These are phyloP conservation scores for Uria lomvia DNA, from an alignment of 2,113 vertebrate genomes.

Conservation along the genomic window DNA sequence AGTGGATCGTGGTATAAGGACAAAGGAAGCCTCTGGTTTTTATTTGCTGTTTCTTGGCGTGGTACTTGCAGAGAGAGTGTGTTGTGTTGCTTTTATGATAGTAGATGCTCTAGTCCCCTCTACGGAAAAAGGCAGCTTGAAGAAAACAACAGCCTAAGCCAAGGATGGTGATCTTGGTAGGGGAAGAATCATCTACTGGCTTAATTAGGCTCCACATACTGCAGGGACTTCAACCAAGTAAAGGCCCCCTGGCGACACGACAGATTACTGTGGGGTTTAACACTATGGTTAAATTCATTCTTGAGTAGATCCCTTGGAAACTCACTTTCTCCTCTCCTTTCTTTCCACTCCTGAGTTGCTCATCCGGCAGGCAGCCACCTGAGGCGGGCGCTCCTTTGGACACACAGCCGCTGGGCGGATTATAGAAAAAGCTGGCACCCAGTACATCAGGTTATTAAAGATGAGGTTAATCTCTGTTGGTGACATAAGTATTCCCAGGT, in stretches of 20 bases:
- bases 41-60: neutral
- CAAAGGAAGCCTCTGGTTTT: neutral
- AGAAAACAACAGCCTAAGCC: neutral
- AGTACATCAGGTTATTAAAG: neutral
- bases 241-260: neutral
- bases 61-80: neutral
- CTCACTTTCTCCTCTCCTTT: neutral
- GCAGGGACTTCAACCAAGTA: fast-evolving
- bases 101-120: neutral
- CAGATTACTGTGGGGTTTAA: neutral
- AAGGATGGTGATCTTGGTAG: neutral
- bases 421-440: neutral
- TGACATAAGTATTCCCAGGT: neutral
- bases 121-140: neutral
- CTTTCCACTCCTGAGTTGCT: neutral
- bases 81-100: neutral
- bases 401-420: fast-evolving
- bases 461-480: neutral
- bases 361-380: neutral
- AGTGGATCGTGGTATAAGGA: neutral
- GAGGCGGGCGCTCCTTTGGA: neutral
- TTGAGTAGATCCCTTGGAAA: neutral
- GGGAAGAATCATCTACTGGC: neutral
- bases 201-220: neutral
- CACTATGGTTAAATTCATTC: neutral